phyloP scores from a whole-genome alignment of 2,888 invertebrate genomes.

The Tachina lurida region DNA sequence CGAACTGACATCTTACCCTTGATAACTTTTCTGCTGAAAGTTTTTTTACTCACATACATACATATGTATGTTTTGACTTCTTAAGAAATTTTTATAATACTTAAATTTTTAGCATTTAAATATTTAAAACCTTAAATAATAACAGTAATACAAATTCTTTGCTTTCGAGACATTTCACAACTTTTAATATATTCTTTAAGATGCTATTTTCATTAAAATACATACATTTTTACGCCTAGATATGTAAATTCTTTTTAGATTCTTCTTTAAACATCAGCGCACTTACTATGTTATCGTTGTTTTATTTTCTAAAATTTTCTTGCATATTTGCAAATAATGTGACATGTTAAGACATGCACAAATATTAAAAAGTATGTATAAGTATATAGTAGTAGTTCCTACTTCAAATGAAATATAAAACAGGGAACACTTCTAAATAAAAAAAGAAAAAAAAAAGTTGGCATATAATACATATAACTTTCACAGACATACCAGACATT shows the following conservation, averaged over 20 bases:
- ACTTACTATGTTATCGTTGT: slow-evolving; percentile 18
- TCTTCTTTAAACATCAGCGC: slow-evolving; percentile 13
- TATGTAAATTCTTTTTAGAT: slow-evolving; percentile 39
- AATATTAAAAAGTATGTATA: slow-evolving; percentile 52
- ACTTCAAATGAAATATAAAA: slow-evolving; percentile 14
- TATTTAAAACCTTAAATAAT: slow-evolving; percentile 11
- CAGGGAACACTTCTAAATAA: slow-evolving; percentile 33
- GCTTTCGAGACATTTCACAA: slow-evolving; percentile 42
- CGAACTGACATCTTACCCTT: no score
- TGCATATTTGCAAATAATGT: slow-evolving; percentile 67
- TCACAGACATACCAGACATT: slow-evolving; percentile 62
- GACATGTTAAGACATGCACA: slow-evolving; percentile 68
- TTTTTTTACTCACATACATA: no score
- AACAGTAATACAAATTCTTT: slow-evolving; percentile 26
- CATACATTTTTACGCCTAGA: neutral
- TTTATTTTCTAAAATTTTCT: slow-evolving; percentile 42
- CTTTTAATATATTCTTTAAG: slow-evolving; percentile 51
- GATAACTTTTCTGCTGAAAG: no score
- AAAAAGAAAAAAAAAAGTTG: slow-evolving; percentile 23
- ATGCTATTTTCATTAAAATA: slow-evolving; percentile 50
- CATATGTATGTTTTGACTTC: neutral
- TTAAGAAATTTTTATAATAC: neutral
- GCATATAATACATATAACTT: slow-evolving; percentile 52
- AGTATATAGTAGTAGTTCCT: neutral
- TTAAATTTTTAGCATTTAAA: slow-evolving; percentile 21